Conservation (phyloP, 2,113 vertebrate species). For the Sylvietta virens region DNA sequence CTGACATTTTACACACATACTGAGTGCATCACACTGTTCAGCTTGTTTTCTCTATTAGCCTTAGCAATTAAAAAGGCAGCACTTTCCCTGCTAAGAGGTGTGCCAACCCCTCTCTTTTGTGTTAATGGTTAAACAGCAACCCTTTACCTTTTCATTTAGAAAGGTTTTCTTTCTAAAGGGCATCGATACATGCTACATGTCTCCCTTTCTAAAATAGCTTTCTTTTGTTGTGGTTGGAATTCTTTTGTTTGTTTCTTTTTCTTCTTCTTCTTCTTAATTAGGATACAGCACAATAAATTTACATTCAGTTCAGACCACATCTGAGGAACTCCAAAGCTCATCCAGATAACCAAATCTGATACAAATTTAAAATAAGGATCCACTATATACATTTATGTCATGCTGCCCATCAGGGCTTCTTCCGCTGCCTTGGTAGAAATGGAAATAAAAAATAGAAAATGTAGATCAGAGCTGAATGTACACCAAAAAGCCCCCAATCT, state of each 20-base stretch:
- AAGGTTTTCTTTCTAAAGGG: background rate
- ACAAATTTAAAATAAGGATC: background rate
- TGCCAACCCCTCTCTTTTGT: background rate
- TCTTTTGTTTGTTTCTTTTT: conserved; percentile 7
- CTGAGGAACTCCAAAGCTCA: background rate
- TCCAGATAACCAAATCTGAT: background rate
- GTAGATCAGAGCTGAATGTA: background rate
- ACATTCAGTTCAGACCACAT: background rate
- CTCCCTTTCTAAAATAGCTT: background rate
- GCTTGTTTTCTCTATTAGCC: conserved; percentile 28
- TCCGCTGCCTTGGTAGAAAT: background rate
- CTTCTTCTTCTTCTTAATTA: background rate
- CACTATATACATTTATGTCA: background rate
- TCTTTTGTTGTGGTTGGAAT: background rate
- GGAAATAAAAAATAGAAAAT: background rate
- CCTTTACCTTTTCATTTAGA: background rate
- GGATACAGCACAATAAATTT: background rate
- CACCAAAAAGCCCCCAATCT: background rate
- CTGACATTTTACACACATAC: conserved; percentile 50
- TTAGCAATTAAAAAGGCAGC: conserved; percentile 56
- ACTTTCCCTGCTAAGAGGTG: background rate
- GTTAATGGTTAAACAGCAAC: background rate
- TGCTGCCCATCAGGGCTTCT: background rate
- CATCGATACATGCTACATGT: background rate
- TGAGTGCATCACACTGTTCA: conserved; percentile 12